Evolutionary conservation across 2,113 vertebrate genomes (phyloP).

Genomic region (Myodes glareolus): DNA sequence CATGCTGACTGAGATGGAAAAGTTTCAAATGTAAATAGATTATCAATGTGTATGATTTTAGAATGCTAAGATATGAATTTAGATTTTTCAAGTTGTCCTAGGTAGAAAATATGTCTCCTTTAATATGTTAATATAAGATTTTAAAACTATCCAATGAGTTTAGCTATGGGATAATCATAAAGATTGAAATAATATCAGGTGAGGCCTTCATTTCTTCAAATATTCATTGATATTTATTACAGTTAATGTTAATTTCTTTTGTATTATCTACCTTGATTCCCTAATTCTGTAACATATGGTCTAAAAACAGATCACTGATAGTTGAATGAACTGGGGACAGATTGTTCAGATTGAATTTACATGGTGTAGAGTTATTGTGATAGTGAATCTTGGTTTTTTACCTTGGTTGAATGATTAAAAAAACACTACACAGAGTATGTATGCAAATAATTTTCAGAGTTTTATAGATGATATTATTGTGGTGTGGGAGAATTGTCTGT

Average conservation of each 20-base stretch:
- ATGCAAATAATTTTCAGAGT: neutral
- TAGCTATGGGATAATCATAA: neutral
- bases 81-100: neutral
- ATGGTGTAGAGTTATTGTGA: neutral
- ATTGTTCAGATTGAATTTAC: neutral
- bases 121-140: conserved; percentile 10
- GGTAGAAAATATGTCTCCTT: neutral
- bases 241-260: neutral
- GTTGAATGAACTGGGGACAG: neutral
- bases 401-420: neutral
- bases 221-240: neutral
- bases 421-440: neutral
- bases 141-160: neutral
- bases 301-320: neutral
- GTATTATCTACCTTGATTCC: neutral
- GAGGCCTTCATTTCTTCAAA: neutral
- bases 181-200: neutral
- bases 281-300: neutral
- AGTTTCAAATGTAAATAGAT: neutral
- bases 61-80: neutral
- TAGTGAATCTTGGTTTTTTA: neutral
- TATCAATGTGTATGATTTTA: neutral
- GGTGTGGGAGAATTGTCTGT: too few relatives aligned
- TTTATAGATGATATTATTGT: neutral
- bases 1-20: neutral